A percentile compares a stretch with the other conserved stretches of the same genome.
Evolutionary conservation across 2,113 vertebrate genomes (phyloP).

Genomic region (Erythrolamprus reginae): DNA sequence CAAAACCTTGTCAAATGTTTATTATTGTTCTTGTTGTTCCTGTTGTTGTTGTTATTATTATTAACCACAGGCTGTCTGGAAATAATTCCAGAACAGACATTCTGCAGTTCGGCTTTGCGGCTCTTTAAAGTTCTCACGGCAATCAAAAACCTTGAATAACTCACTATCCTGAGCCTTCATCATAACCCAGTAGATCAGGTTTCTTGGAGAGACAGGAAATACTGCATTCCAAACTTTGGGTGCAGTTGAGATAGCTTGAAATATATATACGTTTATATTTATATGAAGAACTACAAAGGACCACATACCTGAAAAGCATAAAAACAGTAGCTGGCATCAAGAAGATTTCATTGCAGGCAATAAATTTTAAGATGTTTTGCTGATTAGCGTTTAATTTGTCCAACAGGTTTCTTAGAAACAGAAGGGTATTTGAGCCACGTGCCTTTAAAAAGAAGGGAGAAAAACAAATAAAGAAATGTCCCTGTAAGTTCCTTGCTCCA

Average conservation of each 20-base stretch:
- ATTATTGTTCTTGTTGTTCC: too few relatives aligned
- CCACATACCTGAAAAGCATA: constrained; percentile 94
- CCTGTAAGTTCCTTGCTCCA: background rate
- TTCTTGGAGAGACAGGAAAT: background rate
- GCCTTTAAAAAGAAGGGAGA: constrained; percentile 68
- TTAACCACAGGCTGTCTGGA: background rate
- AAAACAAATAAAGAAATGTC: background rate
- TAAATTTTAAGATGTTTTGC: constrained; percentile 97
- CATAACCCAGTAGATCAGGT: background rate
- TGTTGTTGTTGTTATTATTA: too few relatives aligned
- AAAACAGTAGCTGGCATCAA: constrained; percentile 97
- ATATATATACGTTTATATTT: too few relatives aligned
- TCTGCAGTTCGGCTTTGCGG: background rate
- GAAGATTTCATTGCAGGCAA: constrained; percentile 98
- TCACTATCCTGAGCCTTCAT: background rate
- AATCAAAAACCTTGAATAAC: background rate
- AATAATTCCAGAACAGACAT: background rate
- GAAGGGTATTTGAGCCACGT: constrained; percentile 83
- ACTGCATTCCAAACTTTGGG: background rate
- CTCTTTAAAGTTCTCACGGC: background rate
- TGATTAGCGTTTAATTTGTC: constrained; percentile 92
- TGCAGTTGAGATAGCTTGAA: background rate
- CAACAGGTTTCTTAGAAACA: constrained; percentile 84
- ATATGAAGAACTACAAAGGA: background rate
- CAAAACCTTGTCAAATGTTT: too few relatives aligned